A percentile compares a stretch with the other conserved stretches of the same genome.
Conservation (phyloP, 2,113 vertebrate species). For the Notarius quadriscutis region DNA sequence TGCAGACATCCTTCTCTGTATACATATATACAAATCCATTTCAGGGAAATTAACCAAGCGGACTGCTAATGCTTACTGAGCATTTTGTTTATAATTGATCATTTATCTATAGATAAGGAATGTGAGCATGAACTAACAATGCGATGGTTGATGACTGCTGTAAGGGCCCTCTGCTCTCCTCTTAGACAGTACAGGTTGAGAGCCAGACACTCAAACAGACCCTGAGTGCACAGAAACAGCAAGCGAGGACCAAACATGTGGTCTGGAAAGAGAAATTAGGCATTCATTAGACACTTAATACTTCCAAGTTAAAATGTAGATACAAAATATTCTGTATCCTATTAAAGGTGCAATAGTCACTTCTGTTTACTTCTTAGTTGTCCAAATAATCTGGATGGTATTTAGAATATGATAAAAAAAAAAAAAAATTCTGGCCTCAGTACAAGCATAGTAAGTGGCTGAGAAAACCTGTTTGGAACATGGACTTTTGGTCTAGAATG, state of each 20-base stretch:
- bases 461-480: too few relatives aligned
- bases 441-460: too few relatives aligned
- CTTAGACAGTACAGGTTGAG: conserved; percentile 87
- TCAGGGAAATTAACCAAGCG: neutral
- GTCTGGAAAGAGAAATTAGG: conserved; percentile 67
- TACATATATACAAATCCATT: neutral
- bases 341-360: neutral
- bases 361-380: neutral
- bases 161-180: conserved; percentile 84
- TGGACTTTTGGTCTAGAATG: too few relatives aligned
- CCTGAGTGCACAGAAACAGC: conserved; percentile 87
- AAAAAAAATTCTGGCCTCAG: too few relatives aligned
- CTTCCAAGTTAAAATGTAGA: neutral
- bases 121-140: conserved; percentile 74
- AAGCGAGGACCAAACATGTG: conserved; percentile 81
- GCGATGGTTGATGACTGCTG: conserved; percentile 86
- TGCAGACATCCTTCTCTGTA: conserved; percentile 85
- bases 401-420: neutral
- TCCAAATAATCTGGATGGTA: neutral
- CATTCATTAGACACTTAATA: neutral
- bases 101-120: neutral
- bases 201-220: conserved; percentile 87
- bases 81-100: neutral
- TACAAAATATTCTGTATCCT: neutral
- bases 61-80: neutral